Conservation (phyloP, 2,888 invertebrate species). For the Kryphioiulus occultus region DNA sequence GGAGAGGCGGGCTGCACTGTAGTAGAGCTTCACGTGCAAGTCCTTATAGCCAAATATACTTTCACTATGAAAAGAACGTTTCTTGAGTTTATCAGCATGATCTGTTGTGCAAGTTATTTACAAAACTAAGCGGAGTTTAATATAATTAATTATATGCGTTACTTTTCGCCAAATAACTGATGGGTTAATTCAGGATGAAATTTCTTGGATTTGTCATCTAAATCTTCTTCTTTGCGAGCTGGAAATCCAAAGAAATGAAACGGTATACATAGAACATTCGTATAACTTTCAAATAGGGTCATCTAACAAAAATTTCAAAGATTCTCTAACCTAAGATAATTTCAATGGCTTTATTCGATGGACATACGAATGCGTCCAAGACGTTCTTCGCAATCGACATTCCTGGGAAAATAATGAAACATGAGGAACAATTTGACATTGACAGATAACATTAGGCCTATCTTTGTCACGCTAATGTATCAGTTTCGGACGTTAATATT, state of each 20-base stretch:
- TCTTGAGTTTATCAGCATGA: not conserved
- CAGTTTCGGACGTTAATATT: not conserved
- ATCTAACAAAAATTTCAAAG: too few relatives aligned
- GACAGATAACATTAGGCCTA: not conserved
- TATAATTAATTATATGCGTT: constrained; percentile 54
- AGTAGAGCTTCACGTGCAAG: constrained; percentile 78
- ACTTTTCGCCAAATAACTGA: constrained; percentile 89
- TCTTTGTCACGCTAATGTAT: not conserved
- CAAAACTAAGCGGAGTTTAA: too few relatives aligned
- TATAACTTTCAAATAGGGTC: not conserved
- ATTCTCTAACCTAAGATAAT: constrained; percentile 66
- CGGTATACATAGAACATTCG: not conserved
- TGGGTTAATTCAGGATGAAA: constrained; percentile 90
- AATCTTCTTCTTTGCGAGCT: constrained; percentile 71
- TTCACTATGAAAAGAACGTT: constrained; percentile 69
- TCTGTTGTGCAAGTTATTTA: too few relatives aligned
- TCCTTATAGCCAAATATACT: constrained; percentile 93
- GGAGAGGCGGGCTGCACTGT: constrained; percentile 80
- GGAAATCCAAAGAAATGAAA: constrained; percentile 50
- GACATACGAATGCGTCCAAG: constrained; percentile 51
- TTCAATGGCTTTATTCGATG: constrained; percentile 67
- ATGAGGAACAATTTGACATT: not conserved
- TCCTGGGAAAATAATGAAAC: not conserved
- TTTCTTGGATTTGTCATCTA: constrained; percentile 70
- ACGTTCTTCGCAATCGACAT: constrained; percentile 49